Evolutionary conservation across 2,113 vertebrate species (phyloP), one percentile per base, ranked within the genome.

Genomic region (Okapia johnstoni): DNA sequence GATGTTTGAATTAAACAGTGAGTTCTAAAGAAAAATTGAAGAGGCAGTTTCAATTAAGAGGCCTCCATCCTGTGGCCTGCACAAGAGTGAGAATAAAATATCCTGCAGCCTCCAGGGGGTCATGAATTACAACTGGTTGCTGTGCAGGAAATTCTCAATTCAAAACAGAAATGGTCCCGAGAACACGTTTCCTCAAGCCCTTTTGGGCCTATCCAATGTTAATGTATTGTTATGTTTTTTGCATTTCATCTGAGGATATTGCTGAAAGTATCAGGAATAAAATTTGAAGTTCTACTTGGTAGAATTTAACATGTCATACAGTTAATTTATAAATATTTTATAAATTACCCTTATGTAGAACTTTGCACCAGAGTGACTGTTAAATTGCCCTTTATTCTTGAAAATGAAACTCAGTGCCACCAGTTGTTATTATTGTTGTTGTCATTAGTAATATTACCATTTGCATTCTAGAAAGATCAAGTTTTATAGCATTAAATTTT

Each of bases 21-120:
- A 95, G n/a, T 88, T 88, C 80, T 89, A n/a, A 93, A 66, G 77
- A 94, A 93, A 95, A 80, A 58, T n/a, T 19, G 57, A 84, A 81
- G 85, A 76, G 89, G 94, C 95, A 15, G 54, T 94, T 95, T 97
- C 88, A 88, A 14, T 85, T 93, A 70, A 36, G 66, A 93, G 88
- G 58, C 84, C 85, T 96, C 96, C n/a, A 23, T 76, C 43, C 77
- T 30, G 26, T 80, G 90, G 66, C 77, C 85, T 40, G 81, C 76
- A 50, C 26, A 33, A 50, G 33, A 46, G n/a, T 30, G 55, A 52
- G 66, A 54, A 73, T 73, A n/a, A 88, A 81, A n/a, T 30, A 43
- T 10, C 54, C 48, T 13, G 83, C 17, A 48, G 73, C 87, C 94
- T 50, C 63, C 2, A 36, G 94, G 76, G 90, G n/a, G 5, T 26